phyloP scores from a whole-genome alignment of 2,113 vertebrate genomes.

The Excalfactoria chinensis region DNA sequence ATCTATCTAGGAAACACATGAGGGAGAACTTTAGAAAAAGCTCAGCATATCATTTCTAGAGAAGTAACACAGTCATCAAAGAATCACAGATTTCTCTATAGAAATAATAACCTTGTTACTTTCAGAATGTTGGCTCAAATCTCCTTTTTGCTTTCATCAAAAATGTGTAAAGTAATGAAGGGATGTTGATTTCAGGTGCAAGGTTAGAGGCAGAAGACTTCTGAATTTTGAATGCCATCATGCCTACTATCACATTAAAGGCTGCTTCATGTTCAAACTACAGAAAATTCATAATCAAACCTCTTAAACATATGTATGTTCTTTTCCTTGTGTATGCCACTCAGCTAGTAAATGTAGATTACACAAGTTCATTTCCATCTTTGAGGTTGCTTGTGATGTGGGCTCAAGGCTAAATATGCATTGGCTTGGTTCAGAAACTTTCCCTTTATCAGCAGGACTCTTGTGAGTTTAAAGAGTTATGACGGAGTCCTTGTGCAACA shows the following conservation, averaged over 20 bases:
- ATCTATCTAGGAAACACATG: background rate
- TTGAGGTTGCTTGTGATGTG: background rate
- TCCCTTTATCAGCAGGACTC: background rate
- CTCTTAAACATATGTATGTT: background rate
- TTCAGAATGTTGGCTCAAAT: background rate
- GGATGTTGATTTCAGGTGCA: background rate
- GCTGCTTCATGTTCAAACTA: conserved; percentile 13
- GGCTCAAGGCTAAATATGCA: background rate
- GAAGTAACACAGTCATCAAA: background rate
- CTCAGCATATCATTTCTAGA: background rate
- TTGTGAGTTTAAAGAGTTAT: background rate
- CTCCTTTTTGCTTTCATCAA: background rate
- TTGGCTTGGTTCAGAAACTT: background rate
- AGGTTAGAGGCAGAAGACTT: background rate
- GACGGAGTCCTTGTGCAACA: background rate
- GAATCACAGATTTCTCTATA: background rate
- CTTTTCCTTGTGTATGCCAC: background rate
- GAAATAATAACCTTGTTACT: background rate
- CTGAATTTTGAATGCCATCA: background rate
- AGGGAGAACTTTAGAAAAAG: background rate
- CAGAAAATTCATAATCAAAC: background rate
- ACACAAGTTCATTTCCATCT: background rate
- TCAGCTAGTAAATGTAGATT: conserved; percentile 3
- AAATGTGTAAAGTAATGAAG: background rate
- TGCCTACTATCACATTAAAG: background rate